These are phyloP conservation scores for Microcebus jonahi DNA, from an alignment of 2,113 vertebrate species.

Conservation along the genomic window DNA sequence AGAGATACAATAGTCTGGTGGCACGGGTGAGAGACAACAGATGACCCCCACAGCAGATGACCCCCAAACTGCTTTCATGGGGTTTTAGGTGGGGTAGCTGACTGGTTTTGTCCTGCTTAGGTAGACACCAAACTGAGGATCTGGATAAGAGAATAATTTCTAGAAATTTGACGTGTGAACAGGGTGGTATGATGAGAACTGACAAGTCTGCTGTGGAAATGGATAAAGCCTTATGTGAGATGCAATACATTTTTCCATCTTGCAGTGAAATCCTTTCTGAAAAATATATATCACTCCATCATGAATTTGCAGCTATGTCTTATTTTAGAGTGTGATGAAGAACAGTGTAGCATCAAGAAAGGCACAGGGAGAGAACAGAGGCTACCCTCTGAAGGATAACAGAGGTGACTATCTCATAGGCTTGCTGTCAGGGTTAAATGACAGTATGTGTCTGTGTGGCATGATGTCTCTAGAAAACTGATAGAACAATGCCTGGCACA, in stretches of 20 bases:
- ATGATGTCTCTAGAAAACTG: not conserved
- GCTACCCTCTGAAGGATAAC: not conserved
- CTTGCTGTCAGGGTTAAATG: not conserved
- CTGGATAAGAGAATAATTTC: not conserved
- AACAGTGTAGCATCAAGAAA: not conserved
- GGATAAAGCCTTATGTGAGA: not conserved
- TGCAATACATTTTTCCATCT: not conserved
- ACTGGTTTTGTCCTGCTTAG: not conserved
- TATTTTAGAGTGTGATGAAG: not conserved
- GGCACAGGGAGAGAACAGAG: not conserved
- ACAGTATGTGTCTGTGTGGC: not conserved
- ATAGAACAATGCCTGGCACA: not conserved
- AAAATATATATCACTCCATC: not conserved
- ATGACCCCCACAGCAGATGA: not conserved
- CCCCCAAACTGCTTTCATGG: not conserved
- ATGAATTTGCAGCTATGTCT: not conserved
- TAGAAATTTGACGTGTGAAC: not conserved
- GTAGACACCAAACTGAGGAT: not conserved
- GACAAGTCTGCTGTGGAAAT: not conserved
- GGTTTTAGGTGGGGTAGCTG: too few species aligned
- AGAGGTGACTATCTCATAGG: not conserved
- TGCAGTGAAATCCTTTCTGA: not conserved
- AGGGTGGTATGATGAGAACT: not conserved
- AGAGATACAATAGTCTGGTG: not conserved
- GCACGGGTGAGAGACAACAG: fast-evolving